Conservation (phyloP, 2,113 vertebrate species). For the Ictalurus furcatus region DNA sequence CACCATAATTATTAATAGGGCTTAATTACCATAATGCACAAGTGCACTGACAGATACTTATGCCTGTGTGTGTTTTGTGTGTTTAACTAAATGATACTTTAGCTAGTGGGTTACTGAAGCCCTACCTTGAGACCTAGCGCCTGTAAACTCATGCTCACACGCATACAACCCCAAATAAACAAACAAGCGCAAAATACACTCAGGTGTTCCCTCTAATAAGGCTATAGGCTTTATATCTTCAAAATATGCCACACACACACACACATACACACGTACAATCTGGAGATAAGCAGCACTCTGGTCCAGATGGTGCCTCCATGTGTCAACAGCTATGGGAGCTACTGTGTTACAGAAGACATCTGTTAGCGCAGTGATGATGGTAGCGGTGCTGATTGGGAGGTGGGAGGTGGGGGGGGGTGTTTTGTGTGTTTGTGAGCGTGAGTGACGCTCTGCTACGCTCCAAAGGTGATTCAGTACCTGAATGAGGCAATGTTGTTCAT, state of each 20-base stretch:
- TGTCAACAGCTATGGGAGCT: slow-evolving; percentile 79
- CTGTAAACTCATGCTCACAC: slow-evolving; percentile 35
- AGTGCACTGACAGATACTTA: slow-evolving; percentile 13
- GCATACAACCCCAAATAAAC: slow-evolving; percentile 55
- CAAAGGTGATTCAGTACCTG: slow-evolving; percentile 72
- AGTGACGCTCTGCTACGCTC: slow-evolving; percentile 57
- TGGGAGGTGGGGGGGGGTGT: slow-evolving; percentile 30
- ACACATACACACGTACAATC: slow-evolving; percentile 61
- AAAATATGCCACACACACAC: slow-evolving; percentile 57
- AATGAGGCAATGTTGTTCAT: slow-evolving; percentile 70
- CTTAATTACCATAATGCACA: slow-evolving; percentile 39
- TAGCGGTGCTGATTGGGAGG: slow-evolving; percentile 58
- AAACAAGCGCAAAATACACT: slow-evolving; percentile 65
- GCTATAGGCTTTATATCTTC: slow-evolving; percentile 63
- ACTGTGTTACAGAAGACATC: slow-evolving; percentile 82
- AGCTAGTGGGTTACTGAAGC: slow-evolving; percentile 55
- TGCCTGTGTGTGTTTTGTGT: slow-evolving; percentile 39
- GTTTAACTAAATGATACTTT: slow-evolving; percentile 44
- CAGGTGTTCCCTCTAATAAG: slow-evolving; percentile 67
- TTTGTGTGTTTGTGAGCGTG: slow-evolving; percentile 37
- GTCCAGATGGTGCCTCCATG: slow-evolving; percentile 80
- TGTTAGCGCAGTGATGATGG: slow-evolving; percentile 74
- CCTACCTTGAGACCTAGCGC: slow-evolving; percentile 60
- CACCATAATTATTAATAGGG: slow-evolving; percentile 40
- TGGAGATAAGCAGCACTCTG: slow-evolving; percentile 72